Base-by-base conservation (phyloP, 2,113 vertebrate species). In the Suncus etruscus region DNA sequence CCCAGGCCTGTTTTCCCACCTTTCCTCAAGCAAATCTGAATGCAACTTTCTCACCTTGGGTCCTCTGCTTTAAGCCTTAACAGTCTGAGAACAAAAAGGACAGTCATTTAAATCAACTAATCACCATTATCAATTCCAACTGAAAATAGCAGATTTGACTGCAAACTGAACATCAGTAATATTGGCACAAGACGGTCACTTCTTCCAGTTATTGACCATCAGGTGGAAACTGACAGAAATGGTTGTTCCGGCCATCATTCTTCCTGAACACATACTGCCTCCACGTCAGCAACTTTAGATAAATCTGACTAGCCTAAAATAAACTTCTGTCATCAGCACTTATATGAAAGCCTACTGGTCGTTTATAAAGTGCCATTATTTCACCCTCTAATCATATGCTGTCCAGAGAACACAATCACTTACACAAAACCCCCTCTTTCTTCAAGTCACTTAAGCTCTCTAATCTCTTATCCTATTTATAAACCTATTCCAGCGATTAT, bases 391-490 rank as follows among this genome's bases (percentile, higher is more conserved):
- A 81, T 65, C 66, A 68, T 18, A n/a, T 31, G 31, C 0, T 54
- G 65, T 10, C 29, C 15, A 5, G 9, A 8, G 29, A 11, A 51
- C 77, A 51, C 1, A 31, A 2, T 54, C 61, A 61, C 32, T 65
- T 25, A 51, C 70, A 83, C 39, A 61, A 50, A 77, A 27, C 29
- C 8, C 16, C 51, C 25, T 6, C 77, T 58, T 83, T 85, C 58
- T 79, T 80, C 65, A 61, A 54, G 39, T 32, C 51, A 72, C 24
- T 84, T 70, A 88, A 89, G 82, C 32, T 18, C 47, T 78, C 29
- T 69, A 25, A 45, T 86, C 15, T 65, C 32, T 83, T 70, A 54
- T 15, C 48, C 27, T 48, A 78, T 48, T 84, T 93, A 27, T 25
- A 61, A 68, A n/a, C 16, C 45, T 54, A 75, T 2, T 48, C 32